Base-by-base conservation (phyloP, 2,113 vertebrate species). In the Halichoerus grypus region DNA sequence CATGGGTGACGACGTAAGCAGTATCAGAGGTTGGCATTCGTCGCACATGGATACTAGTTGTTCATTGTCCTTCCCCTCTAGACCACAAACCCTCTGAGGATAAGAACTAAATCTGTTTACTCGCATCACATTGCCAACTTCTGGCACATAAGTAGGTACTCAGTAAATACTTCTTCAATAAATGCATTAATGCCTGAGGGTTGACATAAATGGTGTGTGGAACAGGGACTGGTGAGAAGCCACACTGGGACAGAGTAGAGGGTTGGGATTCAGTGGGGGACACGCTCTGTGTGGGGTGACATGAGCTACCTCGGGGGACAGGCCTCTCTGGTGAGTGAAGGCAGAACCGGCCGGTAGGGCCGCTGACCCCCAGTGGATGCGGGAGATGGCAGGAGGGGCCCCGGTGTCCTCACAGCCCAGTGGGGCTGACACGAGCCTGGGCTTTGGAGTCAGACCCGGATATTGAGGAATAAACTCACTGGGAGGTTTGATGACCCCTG, bases 251-350 rank as follows among this genome's bases (percentile, higher is more conserved):
- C n/a, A 36, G 12, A n/a, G 24, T 1, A 65, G 55, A 51, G 22
- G 33, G 36, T 4, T 39, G 42, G 49, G 39, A 24, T 4, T 51
- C 72, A 3, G 55, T 33, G 63, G 36, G 59, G 19, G 42, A 39
- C 9, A 3, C 5, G 28, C 19, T 26, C 19, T 81, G 16, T 22
- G 16, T 14, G 28, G 36, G 26, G 65, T 12, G 88, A 83, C 28
- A 0, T 26, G 19, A 67, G 49, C 72, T n/a, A 1, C 33, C 57
- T 33, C 0, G 0, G 28, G 46, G 49, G 33, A 3, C 42, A n/a
- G 59, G 59, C 11, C 72, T 42, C 63, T 81, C 72, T 69, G 33
- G 63, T 80, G 28, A 39, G 67, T 53, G 15, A 84, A 79, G 49
- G 9, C 7, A 21, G 39, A 63, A 51, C 46, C 1, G 49, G 3